Evolutionary conservation across 1,140 invertebrate species (phyloP).

Genomic region (Subanguina moxae): DNA sequence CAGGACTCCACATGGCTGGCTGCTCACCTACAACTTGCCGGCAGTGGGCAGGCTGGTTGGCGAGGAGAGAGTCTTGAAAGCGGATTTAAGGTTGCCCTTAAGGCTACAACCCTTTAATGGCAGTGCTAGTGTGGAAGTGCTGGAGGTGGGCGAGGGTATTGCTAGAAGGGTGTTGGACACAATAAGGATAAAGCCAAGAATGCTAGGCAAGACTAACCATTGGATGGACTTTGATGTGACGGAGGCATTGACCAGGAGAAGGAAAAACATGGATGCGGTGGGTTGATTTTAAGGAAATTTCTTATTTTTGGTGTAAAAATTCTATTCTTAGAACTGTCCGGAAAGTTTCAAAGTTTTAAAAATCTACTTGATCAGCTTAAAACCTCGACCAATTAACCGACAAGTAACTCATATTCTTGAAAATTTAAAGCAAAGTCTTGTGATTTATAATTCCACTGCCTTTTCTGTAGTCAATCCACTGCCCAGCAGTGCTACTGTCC

Average conservation of each 20-base stretch:
- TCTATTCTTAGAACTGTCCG: too few relatives aligned
- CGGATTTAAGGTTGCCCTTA: constrained; percentile 27
- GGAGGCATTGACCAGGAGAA: background rate
- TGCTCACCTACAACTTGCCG: constrained; percentile 6
- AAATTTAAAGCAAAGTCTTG: too few relatives aligned
- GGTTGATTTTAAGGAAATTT: background rate
- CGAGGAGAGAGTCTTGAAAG: constrained; percentile 3
- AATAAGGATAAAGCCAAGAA: background rate
- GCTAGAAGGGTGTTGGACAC: background rate
- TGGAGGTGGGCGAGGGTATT: constrained; percentile 1
- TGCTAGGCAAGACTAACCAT: background rate
- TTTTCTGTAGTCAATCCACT: too few relatives aligned
- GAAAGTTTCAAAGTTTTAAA: too few relatives aligned
- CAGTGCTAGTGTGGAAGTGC: background rate
- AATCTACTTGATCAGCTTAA: too few relatives aligned
- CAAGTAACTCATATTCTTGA: too few relatives aligned
- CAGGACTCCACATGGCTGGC: constrained; percentile 4
- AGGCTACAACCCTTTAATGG: background rate
- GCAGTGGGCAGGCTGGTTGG: background rate
- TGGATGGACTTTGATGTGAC: constrained; percentile 1
- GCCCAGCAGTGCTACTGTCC: too few relatives aligned
- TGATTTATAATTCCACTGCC: too few relatives aligned
- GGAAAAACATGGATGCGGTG: background rate
- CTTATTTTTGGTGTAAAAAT: too few relatives aligned
- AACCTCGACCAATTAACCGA: too few relatives aligned